These are phyloP conservation scores for Streptopelia turtur DNA, from an alignment of 2,797 vertebrate genomes.

Conservation along the genomic window DNA sequence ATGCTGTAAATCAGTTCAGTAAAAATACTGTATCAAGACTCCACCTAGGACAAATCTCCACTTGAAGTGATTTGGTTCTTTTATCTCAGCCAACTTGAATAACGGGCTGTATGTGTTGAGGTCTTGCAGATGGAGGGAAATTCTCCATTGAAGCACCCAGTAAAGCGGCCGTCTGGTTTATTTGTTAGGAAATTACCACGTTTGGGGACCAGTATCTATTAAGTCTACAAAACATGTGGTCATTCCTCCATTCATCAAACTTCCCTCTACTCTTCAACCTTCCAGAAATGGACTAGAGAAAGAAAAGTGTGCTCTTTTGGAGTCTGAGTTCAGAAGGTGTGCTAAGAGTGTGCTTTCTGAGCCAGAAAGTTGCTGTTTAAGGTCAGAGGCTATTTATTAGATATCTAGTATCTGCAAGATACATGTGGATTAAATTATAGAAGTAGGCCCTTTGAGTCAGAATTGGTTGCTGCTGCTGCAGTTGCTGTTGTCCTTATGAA, in stretches of 20 bases:
- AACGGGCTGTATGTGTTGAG: background rate
- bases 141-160: background rate
- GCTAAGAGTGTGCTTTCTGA: background rate
- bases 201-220: background rate
- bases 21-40: background rate
- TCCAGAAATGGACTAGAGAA: background rate
- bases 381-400: background rate
- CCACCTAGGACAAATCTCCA: background rate
- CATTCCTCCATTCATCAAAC: background rate
- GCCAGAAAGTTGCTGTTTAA: background rate
- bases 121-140: background rate
- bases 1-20: background rate
- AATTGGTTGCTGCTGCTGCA: background rate
- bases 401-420: background rate
- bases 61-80: background rate
- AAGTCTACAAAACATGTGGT: background rate
- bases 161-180: background rate
- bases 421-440: background rate
- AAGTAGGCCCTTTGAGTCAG: background rate
- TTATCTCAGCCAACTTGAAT: background rate
- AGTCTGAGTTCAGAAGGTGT: background rate
- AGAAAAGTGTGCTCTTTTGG: background rate
- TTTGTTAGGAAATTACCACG: background rate
- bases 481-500: background rate
- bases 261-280: background rate